These are phyloP conservation scores for Hermatobates lingyangjiaoensis DNA, from an alignment of 1,140 invertebrate genomes.

Conservation along the genomic window DNA sequence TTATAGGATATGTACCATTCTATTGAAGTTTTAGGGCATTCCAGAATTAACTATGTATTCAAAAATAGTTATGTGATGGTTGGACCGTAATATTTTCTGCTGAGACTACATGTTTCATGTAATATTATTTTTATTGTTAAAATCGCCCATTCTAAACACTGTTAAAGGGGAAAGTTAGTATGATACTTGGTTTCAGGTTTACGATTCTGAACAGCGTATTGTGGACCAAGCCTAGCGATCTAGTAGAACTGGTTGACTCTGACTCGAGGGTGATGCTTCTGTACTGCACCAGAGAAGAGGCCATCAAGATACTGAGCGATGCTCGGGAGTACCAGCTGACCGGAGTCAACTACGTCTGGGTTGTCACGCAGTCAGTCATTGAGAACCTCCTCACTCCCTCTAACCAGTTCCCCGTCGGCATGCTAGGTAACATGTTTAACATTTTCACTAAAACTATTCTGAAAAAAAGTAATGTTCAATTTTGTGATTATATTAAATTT, in stretches of 20 bases:
- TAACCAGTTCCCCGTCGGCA: constrained; percentile 68
- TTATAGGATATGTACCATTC: too few relatives aligned
- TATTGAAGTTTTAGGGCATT: too few relatives aligned
- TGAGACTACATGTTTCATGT: background rate
- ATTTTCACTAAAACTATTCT: too few relatives aligned
- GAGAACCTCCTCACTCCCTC: constrained; percentile 51
- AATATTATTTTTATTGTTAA: background rate
- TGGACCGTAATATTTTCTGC: background rate
- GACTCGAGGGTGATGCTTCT: constrained; percentile 86
- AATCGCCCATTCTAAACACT: background rate
- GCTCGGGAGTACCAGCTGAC: constrained; percentile 71
- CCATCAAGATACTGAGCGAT: constrained; percentile 58
- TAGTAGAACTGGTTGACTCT: constrained; percentile 62
- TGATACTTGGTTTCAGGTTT: constrained; percentile 30
- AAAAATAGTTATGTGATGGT: background rate
- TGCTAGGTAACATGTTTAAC: constrained; percentile 86
- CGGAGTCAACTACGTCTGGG: constrained; percentile 90
- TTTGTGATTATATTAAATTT: too few relatives aligned
- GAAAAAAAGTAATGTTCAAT: too few relatives aligned
- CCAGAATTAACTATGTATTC: too few relatives aligned
- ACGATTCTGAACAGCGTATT: constrained; percentile 69
- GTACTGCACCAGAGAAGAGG: constrained; percentile 75
- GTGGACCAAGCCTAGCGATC: constrained; percentile 43
- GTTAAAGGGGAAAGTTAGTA: too few relatives aligned
- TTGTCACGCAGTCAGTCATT: constrained; percentile 87